phyloP scores from a whole-genome alignment of 2,888 invertebrate species.

The Nemoura dubitans region DNA sequence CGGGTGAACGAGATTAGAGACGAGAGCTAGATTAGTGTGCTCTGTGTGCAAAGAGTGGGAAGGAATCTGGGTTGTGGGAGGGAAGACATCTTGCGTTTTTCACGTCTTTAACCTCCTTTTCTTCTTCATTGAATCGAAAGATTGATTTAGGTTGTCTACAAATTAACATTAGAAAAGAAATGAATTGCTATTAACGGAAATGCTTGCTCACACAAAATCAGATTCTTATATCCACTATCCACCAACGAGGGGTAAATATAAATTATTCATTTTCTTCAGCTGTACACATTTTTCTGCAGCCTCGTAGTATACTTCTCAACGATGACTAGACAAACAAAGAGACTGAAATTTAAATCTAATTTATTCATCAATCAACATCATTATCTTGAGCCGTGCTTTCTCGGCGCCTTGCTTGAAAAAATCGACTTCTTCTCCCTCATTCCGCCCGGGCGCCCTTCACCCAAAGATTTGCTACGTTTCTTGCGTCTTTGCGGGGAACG shows the following conservation, averaged over 20 bases:
- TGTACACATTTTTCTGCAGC: neutral
- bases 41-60: too few species aligned
- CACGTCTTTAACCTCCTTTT: neutral
- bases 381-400: neutral
- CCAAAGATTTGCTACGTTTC: neutral
- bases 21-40: too few species aligned
- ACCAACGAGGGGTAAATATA: neutral
- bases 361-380: constrained; percentile 12
- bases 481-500: neutral
- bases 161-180: constrained; percentile 22
- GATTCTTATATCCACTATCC: neutral
- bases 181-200: neutral
- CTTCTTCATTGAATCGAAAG: constrained; percentile 17
- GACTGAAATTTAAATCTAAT: constrained; percentile 7
- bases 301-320: neutral
- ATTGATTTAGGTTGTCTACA: constrained; percentile 15
- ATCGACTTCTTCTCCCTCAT: neutral
- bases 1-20: neutral
- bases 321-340: neutral
- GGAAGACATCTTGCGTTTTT: neutral
- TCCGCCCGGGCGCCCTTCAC: neutral
- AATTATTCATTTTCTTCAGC: neutral
- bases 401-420: neutral
- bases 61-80: too few species aligned
- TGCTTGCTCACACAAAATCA: constrained; percentile 3